Evolutionary conservation across 2,888 invertebrate genomes (phyloP), one percentile per base, ranked within the genome.

Genomic region (Xylophagus ater): DNA sequence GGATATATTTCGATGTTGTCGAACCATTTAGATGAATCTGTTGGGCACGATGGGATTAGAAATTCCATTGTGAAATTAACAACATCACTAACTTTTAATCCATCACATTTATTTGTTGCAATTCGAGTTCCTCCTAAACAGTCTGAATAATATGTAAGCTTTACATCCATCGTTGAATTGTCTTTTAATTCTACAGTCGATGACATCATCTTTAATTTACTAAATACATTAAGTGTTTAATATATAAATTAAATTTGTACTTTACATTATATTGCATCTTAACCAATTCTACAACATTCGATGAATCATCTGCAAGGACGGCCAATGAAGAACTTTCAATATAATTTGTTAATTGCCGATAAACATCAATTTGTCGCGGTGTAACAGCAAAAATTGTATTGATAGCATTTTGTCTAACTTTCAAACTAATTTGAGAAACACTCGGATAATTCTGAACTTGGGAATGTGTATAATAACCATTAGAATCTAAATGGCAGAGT

Each of bases 161-260:
- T 78, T 7, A 92, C 71, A 21, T 79, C 76, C 54, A 76, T 78
- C 42, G 79, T 78, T 9, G 84, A 78, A 45, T 81, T 83, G 52
- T 88, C 84, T 59, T 81, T 87, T 76, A 90, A 77, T 66, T 84
- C 83, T 0, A 90, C 82, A 0, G 81, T 75, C 36, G 88, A 88
- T n/a, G 87, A 84, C 59, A 90, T 90, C 74, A 81, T 81, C 80
- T 85, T 62, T 69, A 60, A 21, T 12, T 3, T 12, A 30, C 26
- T 34, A 24, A 21, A 19, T 20, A 12, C 3, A 12, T 15, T 10
- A 7, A 15, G n/a, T n/a, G 4, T 15, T 18, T 17, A 14, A 29
- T 20, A 13, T 7, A 9, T 13, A 5, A 4, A 7, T 4, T 32
- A 20, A 20, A 12, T 13, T 14, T 24, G 26, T 15, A 18, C 14